Conservation (phyloP, 2,113 vertebrate species). For the Sitta europaea region DNA sequence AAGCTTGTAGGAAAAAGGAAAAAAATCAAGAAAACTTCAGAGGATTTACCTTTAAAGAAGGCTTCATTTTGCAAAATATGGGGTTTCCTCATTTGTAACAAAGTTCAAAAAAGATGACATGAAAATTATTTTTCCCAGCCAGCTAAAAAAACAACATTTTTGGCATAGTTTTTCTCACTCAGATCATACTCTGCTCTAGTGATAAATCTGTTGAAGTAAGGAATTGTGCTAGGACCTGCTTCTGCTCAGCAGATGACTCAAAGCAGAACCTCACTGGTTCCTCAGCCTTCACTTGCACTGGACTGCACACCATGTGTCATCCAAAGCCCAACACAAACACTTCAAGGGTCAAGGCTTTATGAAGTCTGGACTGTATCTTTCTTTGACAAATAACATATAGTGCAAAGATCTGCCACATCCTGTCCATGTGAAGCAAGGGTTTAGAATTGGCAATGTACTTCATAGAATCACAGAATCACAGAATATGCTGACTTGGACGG, state of each 20-base stretch:
- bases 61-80: neutral
- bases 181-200: neutral
- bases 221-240: neutral
- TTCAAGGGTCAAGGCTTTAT: neutral
- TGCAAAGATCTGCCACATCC: neutral
- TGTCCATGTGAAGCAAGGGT: neutral
- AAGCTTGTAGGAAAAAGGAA: neutral
- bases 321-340: neutral
- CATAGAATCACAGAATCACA: neutral
- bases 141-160: accelerated
- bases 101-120: neutral
- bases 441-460: neutral
- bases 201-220: neutral
- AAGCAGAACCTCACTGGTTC: neutral
- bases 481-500: neutral
- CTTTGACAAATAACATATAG: neutral
- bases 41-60: neutral
- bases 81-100: neutral
- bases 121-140: neutral
- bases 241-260: neutral
- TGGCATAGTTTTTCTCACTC: neutral
- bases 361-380: neutral
- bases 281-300: neutral
- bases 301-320: neutral
- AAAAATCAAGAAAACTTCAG: neutral